A percentile compares a stretch with the other conserved stretches of the same genome.
phyloP scores from a whole-genome alignment of 2,888 invertebrate genomes.

The Cybosia mesomella region DNA sequence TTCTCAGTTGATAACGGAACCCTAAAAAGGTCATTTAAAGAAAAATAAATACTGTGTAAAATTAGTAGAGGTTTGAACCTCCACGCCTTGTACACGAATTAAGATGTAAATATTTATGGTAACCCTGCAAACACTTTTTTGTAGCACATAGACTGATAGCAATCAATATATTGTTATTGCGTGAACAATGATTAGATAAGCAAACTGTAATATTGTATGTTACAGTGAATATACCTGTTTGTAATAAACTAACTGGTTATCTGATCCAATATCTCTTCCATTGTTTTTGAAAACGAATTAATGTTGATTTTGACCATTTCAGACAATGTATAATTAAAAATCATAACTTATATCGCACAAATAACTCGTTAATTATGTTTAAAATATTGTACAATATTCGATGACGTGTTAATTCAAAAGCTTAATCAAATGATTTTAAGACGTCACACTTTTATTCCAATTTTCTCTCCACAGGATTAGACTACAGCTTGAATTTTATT shows the following conservation, averaged over 20 bases:
- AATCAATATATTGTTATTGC: neutral
- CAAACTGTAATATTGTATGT: neutral
- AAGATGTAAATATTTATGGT: neutral
- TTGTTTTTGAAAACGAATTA: neutral
- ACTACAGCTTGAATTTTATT: too few relatives aligned
- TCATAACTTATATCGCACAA: neutral
- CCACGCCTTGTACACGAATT: neutral
- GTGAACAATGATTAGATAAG: constrained; percentile 3
- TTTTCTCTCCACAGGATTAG: too few relatives aligned
- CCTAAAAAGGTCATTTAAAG: too few relatives aligned
- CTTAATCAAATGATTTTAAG: too few relatives aligned
- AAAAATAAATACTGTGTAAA: too few relatives aligned
- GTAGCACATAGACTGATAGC: neutral
- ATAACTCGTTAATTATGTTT: too few relatives aligned
- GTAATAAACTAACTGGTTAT: neutral
- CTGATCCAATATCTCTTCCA: neutral
- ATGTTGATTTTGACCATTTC: neutral
- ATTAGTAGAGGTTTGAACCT: neutral
- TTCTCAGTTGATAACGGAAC: too few relatives aligned
- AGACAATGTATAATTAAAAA: neutral
- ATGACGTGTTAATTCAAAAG: too few relatives aligned
- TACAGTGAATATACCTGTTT: neutral
- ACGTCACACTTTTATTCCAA: too few relatives aligned
- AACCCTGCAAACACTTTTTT: neutral
- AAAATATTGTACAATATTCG: too few relatives aligned